Base-by-base conservation (phyloP, 1,140 invertebrate species). In the Aphelenchoides fujianensis region DNA sequence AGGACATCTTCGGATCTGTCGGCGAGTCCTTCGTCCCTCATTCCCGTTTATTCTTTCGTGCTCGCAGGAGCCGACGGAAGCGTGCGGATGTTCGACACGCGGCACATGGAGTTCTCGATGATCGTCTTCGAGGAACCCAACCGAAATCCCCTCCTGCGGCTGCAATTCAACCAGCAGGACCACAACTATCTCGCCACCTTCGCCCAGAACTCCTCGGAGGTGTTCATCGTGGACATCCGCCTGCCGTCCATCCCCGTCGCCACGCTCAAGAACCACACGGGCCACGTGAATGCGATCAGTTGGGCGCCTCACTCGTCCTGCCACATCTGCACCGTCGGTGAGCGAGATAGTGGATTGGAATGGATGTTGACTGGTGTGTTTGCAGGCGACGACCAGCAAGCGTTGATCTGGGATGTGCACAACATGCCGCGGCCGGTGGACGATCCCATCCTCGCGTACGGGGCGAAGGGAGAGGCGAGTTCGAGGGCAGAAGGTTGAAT, bases 1-100 rank as follows among this genome's bases (percentile, higher is more conserved):
- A 95, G n/a, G 97, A 99, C 85, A 97, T 98, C 92, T 99, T 99
- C 88, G 96, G 95, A 12, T 97, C 94, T 27, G 96, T 98, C 64
- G 95, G 90, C 89, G 83, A 80, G 87, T 73, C 28, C n/a, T n/a
- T n/a, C n/a, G n/a, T n/a, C n/a, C n/a, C n/a, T n/a, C n/a, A n/a
- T n/a, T n/a, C n/a, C n/a, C n/a, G n/a, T n/a, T n/a, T n/a, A n/a
- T n/a, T n/a, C n/a, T n/a, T n/a, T n/a, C n/a, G n/a, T n/a, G n/a
- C n/a, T n/a, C n/a, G 7, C 69, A 89, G 89, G 95, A 62, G 96
- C 95, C 0, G 96, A 99, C 87, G 96, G 96, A 3, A 97, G 95
- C 3, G 95, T 98, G 0, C 87, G 97, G 74, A 98, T 99, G 94
- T 99, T 99, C 87, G 97, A 99, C 87, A 87, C 98, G 52, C 88